Conservation (phyloP, 2,113 vertebrate genomes). For the Paracanthobrama guichenoti region DNA sequence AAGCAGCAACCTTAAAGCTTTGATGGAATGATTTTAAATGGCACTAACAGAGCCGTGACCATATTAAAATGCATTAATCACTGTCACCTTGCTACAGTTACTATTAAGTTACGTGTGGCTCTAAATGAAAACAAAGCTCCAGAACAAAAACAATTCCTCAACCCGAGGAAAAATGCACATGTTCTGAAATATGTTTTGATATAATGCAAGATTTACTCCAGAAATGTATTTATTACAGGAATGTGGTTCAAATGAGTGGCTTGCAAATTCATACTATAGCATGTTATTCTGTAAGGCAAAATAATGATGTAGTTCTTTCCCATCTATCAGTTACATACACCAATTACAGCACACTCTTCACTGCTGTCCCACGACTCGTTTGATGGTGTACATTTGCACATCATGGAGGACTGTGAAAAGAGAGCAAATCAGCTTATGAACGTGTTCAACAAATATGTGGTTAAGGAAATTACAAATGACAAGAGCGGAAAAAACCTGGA, state of each 20-base stretch:
- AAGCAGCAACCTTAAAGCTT: not conserved
- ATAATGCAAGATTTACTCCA: not conserved
- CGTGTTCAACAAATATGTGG: conserved; percentile 32
- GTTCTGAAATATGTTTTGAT: not conserved
- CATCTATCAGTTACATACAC: conserved; percentile 13
- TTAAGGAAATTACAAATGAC: conserved; percentile 22
- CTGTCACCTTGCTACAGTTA: conserved; percentile 5
- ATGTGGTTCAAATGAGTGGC: not conserved
- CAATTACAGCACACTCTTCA: conserved; percentile 31
- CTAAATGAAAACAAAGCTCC: not conserved
- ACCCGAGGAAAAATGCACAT: not conserved
- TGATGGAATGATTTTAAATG: conserved; percentile 7
- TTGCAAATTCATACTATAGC: not conserved
- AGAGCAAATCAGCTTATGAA: conserved; percentile 18
- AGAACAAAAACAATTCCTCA: not conserved
- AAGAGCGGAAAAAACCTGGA: not conserved
- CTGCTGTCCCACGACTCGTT: not conserved
- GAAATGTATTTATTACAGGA: not conserved
- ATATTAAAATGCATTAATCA: conserved; percentile 28
- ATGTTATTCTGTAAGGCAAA: not conserved
- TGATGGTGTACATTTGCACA: not conserved
- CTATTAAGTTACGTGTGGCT: not conserved
- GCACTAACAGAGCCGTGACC: not conserved
- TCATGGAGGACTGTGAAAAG: conserved; percentile 18
- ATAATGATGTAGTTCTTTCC: conserved; percentile 26